phyloP scores from a whole-genome alignment of 2,113 vertebrate genomes.

The Solenodon paradoxus region DNA sequence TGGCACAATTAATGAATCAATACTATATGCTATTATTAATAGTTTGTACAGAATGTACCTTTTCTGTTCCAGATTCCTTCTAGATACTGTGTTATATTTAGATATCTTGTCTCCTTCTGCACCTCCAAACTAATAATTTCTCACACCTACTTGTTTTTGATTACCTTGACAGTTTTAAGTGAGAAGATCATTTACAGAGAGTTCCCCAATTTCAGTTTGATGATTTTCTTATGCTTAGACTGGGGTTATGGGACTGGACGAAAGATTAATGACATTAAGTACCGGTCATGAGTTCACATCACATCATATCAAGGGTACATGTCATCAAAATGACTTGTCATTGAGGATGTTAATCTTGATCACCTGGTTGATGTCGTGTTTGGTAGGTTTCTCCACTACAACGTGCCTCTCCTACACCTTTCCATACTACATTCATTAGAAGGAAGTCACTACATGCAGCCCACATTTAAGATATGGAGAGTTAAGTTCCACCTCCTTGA shows the following conservation, averaged over 20 bases:
- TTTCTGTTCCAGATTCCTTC: background rate
- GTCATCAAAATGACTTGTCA: background rate
- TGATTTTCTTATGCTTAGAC: background rate
- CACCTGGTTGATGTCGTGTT: background rate
- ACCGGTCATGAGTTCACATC: background rate
- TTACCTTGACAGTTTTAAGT: background rate
- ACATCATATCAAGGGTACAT: background rate
- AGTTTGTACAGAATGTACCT: background rate
- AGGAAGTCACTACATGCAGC: background rate
- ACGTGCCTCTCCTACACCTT: fast-evolving
- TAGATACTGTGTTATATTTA: background rate
- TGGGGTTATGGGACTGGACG: background rate
- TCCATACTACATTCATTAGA: background rate
- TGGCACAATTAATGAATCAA: background rate
- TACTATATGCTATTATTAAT: background rate
- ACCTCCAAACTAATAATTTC: background rate
- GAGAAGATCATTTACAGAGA: background rate
- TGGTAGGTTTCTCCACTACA: background rate
- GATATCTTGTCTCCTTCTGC: no score
- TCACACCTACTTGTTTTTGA: background rate
- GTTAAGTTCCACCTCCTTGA: background rate
- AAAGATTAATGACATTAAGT: background rate
- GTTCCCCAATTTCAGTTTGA: background rate
- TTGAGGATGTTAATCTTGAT: background rate
- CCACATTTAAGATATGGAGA: background rate